A percentile compares a stretch with the other conserved stretches of the same genome.
These are phyloP conservation scores for Acyrthosiphon pisum DNA, from an alignment of 1,140 invertebrate species.

Conservation along the genomic window DNA sequence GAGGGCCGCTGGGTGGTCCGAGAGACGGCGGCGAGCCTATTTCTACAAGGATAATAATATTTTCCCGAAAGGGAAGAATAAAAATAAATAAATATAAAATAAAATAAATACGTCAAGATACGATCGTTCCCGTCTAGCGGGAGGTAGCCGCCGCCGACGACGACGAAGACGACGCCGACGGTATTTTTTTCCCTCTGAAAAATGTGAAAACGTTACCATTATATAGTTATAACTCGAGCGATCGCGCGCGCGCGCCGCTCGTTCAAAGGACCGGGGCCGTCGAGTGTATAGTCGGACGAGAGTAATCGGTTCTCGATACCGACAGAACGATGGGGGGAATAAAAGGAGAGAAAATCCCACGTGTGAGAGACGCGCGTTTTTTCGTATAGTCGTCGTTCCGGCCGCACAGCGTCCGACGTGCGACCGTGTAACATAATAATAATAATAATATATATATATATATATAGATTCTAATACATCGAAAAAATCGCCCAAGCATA, in stretches of 20 bases:
- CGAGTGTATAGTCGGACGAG: background rate
- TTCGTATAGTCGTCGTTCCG: background rate
- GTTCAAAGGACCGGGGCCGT: slow-evolving; percentile 6
- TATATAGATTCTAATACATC: background rate
- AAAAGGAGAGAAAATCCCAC: background rate
- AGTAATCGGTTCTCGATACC: background rate
- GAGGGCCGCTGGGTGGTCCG: background rate
- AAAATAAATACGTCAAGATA: slow-evolving; percentile 43
- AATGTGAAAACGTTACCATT: slow-evolving; percentile 34
- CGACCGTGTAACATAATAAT: slow-evolving; percentile 9
- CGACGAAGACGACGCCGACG: background rate
- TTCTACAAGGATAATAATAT: background rate
- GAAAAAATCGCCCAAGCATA: slow-evolving; percentile 8
- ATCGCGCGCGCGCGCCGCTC: background rate
- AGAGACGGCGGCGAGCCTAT: background rate
- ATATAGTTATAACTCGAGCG: background rate
- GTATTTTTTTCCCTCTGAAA: slow-evolving; percentile 16
- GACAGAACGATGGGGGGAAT: background rate
- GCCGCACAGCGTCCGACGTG: background rate
- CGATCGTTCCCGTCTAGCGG: background rate
- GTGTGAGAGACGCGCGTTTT: background rate
- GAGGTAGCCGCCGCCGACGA: background rate
- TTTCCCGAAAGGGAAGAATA: slow-evolving; percentile 9
- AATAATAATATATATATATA: background rate
- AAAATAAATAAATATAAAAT: slow-evolving; percentile 27